Evolutionary conservation across 2,888 invertebrate species (phyloP), one percentile per base, ranked within the genome.

Genomic region (Tenthredo mesomela): DNA sequence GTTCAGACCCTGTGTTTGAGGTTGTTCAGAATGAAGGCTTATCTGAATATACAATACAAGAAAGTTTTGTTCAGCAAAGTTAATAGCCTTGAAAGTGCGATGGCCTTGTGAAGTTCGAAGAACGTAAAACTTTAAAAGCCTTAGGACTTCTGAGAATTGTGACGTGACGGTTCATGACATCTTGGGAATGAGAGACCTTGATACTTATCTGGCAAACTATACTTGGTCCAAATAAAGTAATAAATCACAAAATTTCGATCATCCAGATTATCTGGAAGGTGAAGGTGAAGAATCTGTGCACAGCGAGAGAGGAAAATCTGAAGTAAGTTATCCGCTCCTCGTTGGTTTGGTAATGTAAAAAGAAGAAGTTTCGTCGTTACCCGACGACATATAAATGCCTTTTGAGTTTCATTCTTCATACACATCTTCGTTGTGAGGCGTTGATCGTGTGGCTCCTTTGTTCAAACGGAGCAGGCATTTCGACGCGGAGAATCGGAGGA

Each of bases 391-490:
- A 15, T 37, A 33, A 61, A 21, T 61, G 10, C n/a, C 61, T 15
- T 40, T 21, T 61, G 40, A 18, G 15, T 21, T 40, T 29, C 37
- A 21, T 80, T 40, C 33, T 40, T 61, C 21, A 18, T 40, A 40
- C 4, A 40, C 37, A 80, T 61, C 61, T 33, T 33, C 21, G 40
- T 43, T 29, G 37, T 29, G 21, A n/a, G 18, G 58, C 25, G 40
- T 80, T 61, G 12, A 50, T 61, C 58, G 40, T 40, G 25, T 83
- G 18, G 47, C 33, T 75, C 78, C 78, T 77, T 84, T 84, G 77
- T 77, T 84, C 84, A 84, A 84, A 84, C 21, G 50, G 43, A 67
- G 33, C 65, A 67, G 50, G 65, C 78, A 75, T 75, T 84, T 84
- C 65, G 78, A 84, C 21, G 65, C 43, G 40, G 67, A 80, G 75